Conservation (phyloP, 1,140 invertebrate species). For the Eupristina koningsbergeri region DNA sequence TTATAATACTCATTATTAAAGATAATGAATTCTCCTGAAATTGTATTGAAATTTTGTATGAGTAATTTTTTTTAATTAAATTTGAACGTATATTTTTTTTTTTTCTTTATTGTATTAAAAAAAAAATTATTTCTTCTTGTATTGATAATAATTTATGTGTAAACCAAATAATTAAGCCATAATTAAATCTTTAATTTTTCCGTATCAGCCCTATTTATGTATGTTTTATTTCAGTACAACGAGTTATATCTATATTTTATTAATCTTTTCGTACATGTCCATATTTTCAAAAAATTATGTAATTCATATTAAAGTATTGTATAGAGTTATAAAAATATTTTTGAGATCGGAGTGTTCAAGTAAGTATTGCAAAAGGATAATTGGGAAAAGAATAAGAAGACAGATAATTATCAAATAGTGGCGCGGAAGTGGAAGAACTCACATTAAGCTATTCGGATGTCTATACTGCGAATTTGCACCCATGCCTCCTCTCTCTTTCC, state of each 20-base stretch:
- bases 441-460: slow-evolving; percentile 67
- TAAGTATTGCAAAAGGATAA: background rate
- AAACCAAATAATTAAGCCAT: no score
- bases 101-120: no score
- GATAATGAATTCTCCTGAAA: no score
- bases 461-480: slow-evolving; percentile 56
- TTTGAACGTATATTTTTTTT: no score
- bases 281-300: slow-evolving; percentile 3
- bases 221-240: background rate
- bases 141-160: no score
- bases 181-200: no score
- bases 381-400: background rate
- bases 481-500: slow-evolving; percentile 46
- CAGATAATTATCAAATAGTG: slow-evolving; percentile 59
- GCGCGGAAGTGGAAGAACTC: slow-evolving; percentile 35
- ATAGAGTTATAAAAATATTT: background rate
- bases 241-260: background rate
- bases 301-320: background rate
- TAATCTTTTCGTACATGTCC: background rate
- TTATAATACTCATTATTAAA: no score
- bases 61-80: no score
- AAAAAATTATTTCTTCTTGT: no score
- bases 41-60: no score
- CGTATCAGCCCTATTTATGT: no score
- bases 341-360: background rate